phyloP scores from a whole-genome alignment of 2,113 vertebrate species.

The Eurypyga helias region DNA sequence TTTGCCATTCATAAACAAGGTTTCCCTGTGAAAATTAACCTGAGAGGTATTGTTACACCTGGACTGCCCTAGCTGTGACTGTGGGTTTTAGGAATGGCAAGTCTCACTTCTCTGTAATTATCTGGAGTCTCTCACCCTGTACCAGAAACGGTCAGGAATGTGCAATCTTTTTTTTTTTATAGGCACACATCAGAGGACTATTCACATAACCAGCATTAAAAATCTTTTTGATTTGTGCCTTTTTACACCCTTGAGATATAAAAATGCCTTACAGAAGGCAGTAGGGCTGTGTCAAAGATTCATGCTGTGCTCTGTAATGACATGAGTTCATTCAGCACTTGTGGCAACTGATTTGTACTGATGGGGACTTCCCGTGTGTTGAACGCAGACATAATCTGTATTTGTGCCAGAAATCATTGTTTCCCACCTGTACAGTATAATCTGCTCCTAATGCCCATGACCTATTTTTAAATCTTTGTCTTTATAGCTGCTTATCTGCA shows the following conservation, averaged over 20 bases:
- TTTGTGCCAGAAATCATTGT: neutral
- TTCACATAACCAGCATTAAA: neutral
- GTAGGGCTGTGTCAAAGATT: neutral
- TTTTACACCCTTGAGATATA: neutral
- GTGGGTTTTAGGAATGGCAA: neutral
- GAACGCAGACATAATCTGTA: neutral
- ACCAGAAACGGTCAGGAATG: neutral
- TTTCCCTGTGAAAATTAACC: neutral
- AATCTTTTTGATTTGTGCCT: conserved; percentile 13
- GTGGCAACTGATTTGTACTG: neutral
- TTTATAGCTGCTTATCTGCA: neutral
- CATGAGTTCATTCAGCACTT: neutral
- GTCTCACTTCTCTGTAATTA: neutral
- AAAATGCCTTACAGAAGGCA: neutral
- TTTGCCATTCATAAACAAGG: neutral
- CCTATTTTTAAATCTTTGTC: conserved; percentile 30
- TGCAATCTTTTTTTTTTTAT: neutral
- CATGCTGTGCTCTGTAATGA: neutral
- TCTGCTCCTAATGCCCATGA: conserved; percentile 8
- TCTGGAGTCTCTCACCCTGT: neutral
- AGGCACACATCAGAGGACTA: neutral
- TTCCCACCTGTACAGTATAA: conserved; percentile 53
- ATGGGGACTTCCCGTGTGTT: neutral
- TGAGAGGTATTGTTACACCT: neutral
- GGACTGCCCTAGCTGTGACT: neutral